These are phyloP conservation scores for Propithecus perrieri DNA, from an alignment of 2,797 vertebrate species.

Conservation along the genomic window DNA sequence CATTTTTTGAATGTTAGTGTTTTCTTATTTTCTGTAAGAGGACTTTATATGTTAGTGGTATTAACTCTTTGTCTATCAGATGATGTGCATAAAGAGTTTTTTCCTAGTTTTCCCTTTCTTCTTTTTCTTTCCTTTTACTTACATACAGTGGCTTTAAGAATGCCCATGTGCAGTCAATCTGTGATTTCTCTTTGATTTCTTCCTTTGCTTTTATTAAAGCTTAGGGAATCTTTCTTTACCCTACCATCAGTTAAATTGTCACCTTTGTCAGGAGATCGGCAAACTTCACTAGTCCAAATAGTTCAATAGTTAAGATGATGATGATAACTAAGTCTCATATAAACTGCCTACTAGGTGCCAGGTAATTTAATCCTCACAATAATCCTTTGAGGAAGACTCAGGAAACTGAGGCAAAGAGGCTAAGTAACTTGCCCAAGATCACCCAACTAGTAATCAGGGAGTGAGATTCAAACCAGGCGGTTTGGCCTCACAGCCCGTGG, in stretches of 20 bases:
- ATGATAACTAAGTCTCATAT: background rate
- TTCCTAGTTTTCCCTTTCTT: background rate
- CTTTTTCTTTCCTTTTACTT: background rate
- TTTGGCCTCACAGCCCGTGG: background rate
- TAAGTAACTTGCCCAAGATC: background rate
- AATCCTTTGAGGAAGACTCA: background rate
- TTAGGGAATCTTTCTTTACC: background rate
- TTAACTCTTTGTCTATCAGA: background rate
- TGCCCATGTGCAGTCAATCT: background rate
- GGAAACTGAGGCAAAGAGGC: background rate
- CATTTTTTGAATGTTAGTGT: background rate
- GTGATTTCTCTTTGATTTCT: background rate
- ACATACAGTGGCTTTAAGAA: background rate
- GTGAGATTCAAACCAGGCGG: rapidly evolving
- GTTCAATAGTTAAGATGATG: too few species aligned
- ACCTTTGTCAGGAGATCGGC: background rate
- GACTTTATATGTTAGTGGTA: background rate
- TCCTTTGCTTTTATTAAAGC: background rate
- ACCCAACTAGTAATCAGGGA: too few species aligned
- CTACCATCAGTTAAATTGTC: background rate
- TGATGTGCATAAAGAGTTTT: background rate
- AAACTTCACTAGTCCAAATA: background rate
- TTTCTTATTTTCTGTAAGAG: background rate
- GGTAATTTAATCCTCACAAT: background rate
- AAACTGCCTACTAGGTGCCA: background rate